Conservation (phyloP, 2,113 vertebrate genomes). For the Epinephelus fuscoguttatus region DNA sequence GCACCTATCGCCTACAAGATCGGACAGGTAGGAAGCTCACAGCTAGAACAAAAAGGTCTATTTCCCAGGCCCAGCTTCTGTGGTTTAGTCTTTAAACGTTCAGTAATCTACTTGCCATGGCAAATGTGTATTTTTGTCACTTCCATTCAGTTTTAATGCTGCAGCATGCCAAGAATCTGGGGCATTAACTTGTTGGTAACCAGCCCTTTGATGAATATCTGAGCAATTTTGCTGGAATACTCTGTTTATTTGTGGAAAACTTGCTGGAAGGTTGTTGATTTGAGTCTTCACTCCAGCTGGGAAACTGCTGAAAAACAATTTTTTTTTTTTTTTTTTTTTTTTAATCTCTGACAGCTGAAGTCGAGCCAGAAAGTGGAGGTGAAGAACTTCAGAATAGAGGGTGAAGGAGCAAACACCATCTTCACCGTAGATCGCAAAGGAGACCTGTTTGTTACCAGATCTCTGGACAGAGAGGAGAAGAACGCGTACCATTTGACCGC, state of each 20-base stretch:
- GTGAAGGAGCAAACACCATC: conserved; percentile 87
- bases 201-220: conserved; percentile 46
- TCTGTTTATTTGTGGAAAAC: conserved; percentile 10
- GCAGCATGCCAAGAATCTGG: conserved; percentile 23
- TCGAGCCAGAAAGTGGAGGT: conserved; percentile 78
- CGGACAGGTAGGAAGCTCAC: conserved; percentile 85
- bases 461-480: conserved; percentile 92
- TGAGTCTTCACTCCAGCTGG: background rate
- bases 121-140: conserved; percentile 18
- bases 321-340: background rate
- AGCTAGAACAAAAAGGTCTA: background rate
- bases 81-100: background rate
- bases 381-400: conserved; percentile 86
- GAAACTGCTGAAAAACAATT: background rate
- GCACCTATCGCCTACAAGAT: conserved; percentile 80
- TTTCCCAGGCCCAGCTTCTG: background rate
- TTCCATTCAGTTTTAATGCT: conserved; percentile 25
- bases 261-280: conserved; percentile 9
- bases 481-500: conserved; percentile 86
- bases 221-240: conserved; percentile 9
- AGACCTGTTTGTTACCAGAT: conserved; percentile 86
- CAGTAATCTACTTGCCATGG: background rate
- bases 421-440: conserved; percentile 89
- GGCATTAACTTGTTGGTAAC: conserved; percentile 22
- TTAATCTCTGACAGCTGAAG: conserved; percentile 84